Base-by-base conservation (phyloP, 2,797 vertebrate species). In the Cynopterus sphinx region DNA sequence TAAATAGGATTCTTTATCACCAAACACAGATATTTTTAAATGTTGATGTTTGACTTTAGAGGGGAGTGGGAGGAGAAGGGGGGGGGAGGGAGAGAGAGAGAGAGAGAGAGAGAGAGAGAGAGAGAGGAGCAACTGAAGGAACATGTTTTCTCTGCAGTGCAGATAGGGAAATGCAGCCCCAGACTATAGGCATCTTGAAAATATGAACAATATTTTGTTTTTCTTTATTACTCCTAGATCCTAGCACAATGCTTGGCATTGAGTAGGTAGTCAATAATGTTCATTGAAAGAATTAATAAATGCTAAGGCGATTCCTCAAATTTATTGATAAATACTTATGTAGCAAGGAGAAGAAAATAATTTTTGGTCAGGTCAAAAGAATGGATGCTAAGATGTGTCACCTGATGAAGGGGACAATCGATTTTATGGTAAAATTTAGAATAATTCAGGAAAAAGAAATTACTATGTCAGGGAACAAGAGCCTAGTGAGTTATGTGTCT, bases 11-110 rank as follows among this genome's bases (percentile, higher is more conserved):
- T 81, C 33, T 55, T 49, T 82, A 79, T 65, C 33, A 63, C 21
- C 12, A 83, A 68, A 88, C 2, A n/a, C 68, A 85, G 74, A 68
- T 6, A 31, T 77, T 96, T 73, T 90, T 71, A 74, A 59, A 87
- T 78, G 49, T 19, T 84, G 24, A 41, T 26, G 10, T 28, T 68
- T 65, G 6, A 41, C 49, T 3, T 55, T 12, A 3, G 1, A 13
- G 22, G 5, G 13, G 9, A 28, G 8, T 31, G 19, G 6, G 13
- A 13, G 13, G 17, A 33, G 4, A 21, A 55, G 4, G 22, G 43
- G 9, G n/a, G 15, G 31, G 31, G 3, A 26, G 10, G 24, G 5
- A 17, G 11, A 19, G 8, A 26, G 16, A 6, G 46, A 5, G 1
- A 15, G 21, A 26, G 6, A 6, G 51, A 10, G 43, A 19, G 33